Evolutionary conservation across 2,888 invertebrate species (phyloP), one percentile per base, ranked within the genome.

Genomic region (Galeopsomyia nigrocyanea): DNA sequence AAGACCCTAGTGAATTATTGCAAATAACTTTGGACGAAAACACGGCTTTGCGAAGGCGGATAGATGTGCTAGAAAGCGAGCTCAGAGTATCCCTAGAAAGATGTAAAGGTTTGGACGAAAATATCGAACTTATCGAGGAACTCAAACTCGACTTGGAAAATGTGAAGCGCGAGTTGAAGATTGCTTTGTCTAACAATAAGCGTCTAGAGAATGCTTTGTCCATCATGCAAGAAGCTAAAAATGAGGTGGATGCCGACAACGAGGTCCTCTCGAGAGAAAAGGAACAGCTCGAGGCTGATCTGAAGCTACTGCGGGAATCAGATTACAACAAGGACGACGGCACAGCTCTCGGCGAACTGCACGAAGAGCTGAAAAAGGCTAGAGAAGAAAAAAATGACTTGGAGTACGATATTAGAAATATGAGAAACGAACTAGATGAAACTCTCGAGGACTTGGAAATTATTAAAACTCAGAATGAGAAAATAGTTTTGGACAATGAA

Each of bases 391-490:
- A 90, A 79, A 88, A 89, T 77, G 88, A 88, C 9, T 88, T 92
- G 79, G 90, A 91, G 80, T 88, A 89, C 61, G 90, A 91, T 84
- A 89, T 91, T 61, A 85, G 88, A 60, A 89, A 88, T 67, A 88
- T 91, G 79, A 88, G 90, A 78, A 88, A 87, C 58, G 89, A 91
- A 77, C 84, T 91, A 10, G 84, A 87, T 46, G 86, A 87, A 60
- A 87, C 85, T 2, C 81, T 89, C 0, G 77, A 74, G n/a, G 76
- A 79, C 17, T 17, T 80, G 3, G 76, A 80, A 2, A 6, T 16
- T 6, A 78, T 73, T 14, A 74, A 80, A n/a, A 61, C 49, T 9
- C 68, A 78, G 64, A 68, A 78, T 21, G 73, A 77, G 9, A 78
- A 78, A 19, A 56, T 84, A 17, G 61, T 14, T 16, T 64, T 77